Base-by-base conservation (phyloP, 2,888 invertebrate genomes). In the Drosophila algonquin region DNA sequence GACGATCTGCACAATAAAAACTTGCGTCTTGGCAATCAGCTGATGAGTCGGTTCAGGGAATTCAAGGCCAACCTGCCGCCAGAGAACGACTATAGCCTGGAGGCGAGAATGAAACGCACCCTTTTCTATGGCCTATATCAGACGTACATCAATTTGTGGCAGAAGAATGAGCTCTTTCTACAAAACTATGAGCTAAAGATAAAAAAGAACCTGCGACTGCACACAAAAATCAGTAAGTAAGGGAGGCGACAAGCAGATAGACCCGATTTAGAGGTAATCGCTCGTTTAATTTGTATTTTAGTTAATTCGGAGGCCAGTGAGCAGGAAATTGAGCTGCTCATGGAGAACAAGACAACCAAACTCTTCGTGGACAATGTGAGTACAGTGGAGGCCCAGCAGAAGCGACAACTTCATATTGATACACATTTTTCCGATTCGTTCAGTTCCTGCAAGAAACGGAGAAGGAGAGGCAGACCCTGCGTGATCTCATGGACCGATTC, bases 301-400 rank as follows among this genome's bases (percentile, higher is more conserved):
- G 92, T 92, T 62, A 91, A 92, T 69, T 87, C 89, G 68, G 91
- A 91, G 63, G 89, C 92, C 58, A 92, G 90, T 32, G 92, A 92
- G 67, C 92, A 92, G 70, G 92, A 92, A 79, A 91, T 92, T 45
- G 92, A 92, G 71, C 88, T 90, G 73, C 77, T 92, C 65, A 86
- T 92, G 62, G 90, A 91, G 27, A 92, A 91, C 77, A 92, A 92
- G 72, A 90, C 90, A 45, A 91, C 92, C 40, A 92, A 91, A 68
- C 84, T 92, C 44, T 92, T 92, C 84, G 92, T 92, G 30, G 92
- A 92, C 61, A 92, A 92, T 90, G 92, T 92, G 82, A 89, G 90
- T 89, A 45, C 8, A n/a, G 35, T 21, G 12, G 14, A 51, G 27
- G 1, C n/a, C 2, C 6, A 21, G 45, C 35, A 18, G 30, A 30